These are phyloP conservation scores for Scomber colias DNA, from an alignment of 2,113 vertebrate species.

Conservation along the genomic window DNA sequence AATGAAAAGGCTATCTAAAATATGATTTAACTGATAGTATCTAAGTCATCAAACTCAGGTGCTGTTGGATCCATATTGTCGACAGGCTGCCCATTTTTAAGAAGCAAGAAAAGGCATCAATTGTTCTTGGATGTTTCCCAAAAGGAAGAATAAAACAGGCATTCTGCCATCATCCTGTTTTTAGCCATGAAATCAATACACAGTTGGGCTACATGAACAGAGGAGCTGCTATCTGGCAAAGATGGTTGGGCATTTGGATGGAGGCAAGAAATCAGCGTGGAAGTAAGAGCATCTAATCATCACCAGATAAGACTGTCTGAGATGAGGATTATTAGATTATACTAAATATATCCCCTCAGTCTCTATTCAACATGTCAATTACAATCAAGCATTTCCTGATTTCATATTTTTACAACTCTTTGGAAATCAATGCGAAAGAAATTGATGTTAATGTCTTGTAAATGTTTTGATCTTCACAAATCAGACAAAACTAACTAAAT, in stretches of 20 bases:
- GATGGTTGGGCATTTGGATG: slow-evolving; percentile 37
- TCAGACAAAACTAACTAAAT: slow-evolving; percentile 2
- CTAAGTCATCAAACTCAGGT: slow-evolving; percentile 13
- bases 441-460: background rate
- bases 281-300: slow-evolving; percentile 48
- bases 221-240: slow-evolving; percentile 52
- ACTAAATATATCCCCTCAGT: slow-evolving; percentile 43
- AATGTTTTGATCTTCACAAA: slow-evolving; percentile 6
- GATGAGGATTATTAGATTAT: slow-evolving; percentile 58
- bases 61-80: slow-evolving; percentile 27
- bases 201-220: slow-evolving; percentile 47
- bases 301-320: slow-evolving; percentile 52
- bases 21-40: slow-evolving; percentile 4
- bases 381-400: slow-evolving; percentile 32
- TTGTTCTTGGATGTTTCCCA: slow-evolving; percentile 67
- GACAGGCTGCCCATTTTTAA: slow-evolving; percentile 20
- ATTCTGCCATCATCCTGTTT: slow-evolving; percentile 61
- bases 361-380: slow-evolving; percentile 43
- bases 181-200: slow-evolving; percentile 71
- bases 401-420: slow-evolving; percentile 4
- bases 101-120: slow-evolving; percentile 40
- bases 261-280: slow-evolving; percentile 48
- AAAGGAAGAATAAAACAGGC: slow-evolving; percentile 54
- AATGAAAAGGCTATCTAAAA: background rate
- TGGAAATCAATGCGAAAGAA: background rate